Base-by-base conservation (phyloP, 2,888 invertebrate genomes). In the Dolichomitus sp. region DNA sequence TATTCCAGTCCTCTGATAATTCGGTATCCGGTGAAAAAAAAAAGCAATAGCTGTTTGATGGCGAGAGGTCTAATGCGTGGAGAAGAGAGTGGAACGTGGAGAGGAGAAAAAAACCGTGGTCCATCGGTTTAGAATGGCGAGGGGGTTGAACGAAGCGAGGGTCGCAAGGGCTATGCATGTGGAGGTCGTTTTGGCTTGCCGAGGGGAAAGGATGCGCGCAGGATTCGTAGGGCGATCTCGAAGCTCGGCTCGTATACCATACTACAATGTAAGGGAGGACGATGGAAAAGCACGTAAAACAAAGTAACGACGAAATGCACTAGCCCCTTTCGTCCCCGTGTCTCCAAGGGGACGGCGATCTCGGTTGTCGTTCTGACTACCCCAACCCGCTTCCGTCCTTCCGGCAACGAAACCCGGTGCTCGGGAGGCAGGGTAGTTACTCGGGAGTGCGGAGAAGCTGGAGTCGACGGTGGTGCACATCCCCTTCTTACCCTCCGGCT, bases 291-390 rank as follows among this genome's bases (percentile, higher is more conserved):
- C 88, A 89, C 91, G 91, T 93, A 93, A 93, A 93, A 93, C 93
- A 92, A 92, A 92, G 93, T 93, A 93, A 93, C 92, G 93, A 92
- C 91, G 90, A 92, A 92, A 92, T 91, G 91, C 91, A 92, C 91
- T 91, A 68, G 72, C 68, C 61, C 45, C 57, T 42, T 69, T 19
- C 33, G 59, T 42, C 65, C 89, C 89, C 89, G 90, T 83, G 85
- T 87, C 80, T 82, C 84, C 81, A 57, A 70, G 48, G 61, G 66
- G 74, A 45, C 40, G 74, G 78, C 52, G 84, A 69, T 74, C 73
- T 82, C 82, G 65, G 70, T 70, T 74, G 78, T 66, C 74, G 78
- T 75, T 50, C 40, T 66, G 23, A 50, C 75, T 48, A 57, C 48
- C 79, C 84, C 70, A 50, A 57, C 59, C 83, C 45, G 70, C 68